Evolutionary conservation across 2,888 invertebrate species (phyloP).

Genomic region (Pristionchus japonicus): DNA sequence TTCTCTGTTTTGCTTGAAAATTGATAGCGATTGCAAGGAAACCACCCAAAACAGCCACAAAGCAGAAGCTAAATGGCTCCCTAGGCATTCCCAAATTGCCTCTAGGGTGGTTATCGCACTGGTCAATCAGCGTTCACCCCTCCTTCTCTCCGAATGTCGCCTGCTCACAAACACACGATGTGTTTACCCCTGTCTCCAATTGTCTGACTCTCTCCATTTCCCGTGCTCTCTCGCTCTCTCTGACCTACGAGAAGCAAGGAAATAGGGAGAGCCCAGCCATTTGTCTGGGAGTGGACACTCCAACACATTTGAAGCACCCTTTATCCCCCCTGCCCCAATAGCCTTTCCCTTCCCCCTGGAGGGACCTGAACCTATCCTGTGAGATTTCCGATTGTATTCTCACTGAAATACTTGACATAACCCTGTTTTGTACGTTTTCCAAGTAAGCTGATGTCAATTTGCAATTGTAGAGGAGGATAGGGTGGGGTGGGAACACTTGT

Average conservation of each 20-base stretch:
- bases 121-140: background rate
- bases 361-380: slow-evolving; percentile 4
- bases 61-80: background rate
- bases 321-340: background rate
- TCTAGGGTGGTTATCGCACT: background rate
- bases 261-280: background rate
- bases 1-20: too few species aligned
- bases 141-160: background rate
- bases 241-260: background rate
- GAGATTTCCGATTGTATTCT: too few species aligned
- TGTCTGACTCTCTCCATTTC: background rate
- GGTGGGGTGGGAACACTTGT: too few species aligned
- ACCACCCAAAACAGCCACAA: too few species aligned
- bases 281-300: background rate
- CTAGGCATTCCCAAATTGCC: background rate
- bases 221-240: background rate
- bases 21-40: too few species aligned
- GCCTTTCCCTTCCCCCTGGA: background rate
- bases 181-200: background rate
- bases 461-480: too few species aligned
- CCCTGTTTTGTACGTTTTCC: too few species aligned
- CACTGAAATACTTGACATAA: background rate
- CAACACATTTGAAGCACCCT: slow-evolving; percentile 39
- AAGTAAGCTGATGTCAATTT: too few species aligned
- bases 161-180: background rate